Evolutionary conservation across 2,113 vertebrate species (phyloP).

Genomic region (Colius striatus): DNA sequence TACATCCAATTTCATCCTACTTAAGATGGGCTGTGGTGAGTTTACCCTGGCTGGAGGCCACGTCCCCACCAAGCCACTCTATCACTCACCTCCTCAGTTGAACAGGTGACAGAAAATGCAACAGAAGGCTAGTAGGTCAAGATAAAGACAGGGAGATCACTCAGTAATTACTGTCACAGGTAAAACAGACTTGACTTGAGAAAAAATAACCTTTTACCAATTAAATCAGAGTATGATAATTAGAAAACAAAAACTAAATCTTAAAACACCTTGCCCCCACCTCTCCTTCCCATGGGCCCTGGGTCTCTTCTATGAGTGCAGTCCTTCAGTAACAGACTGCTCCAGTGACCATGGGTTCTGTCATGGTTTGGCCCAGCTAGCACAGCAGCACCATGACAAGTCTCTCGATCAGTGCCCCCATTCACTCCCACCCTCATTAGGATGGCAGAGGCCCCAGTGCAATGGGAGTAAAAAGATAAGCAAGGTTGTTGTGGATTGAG

Average conservation of each 20-base stretch:
- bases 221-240: not conserved
- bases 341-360: accelerated
- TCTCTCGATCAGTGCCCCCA: no score
- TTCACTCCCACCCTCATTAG: no score
- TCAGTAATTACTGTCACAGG: not conserved
- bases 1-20: not conserved
- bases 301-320: not conserved
- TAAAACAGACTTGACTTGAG: not conserved
- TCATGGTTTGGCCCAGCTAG: no score
- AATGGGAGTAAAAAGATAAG: no score
- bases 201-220: not conserved
- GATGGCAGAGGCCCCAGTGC: no score
- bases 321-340: not conserved
- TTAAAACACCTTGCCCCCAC: not conserved
- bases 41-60: accelerated
- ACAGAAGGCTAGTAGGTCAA: not conserved
- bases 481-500: no score
- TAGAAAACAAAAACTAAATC: not conserved
- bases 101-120: not conserved
- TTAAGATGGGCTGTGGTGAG: not conserved
- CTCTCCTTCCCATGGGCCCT: not conserved
- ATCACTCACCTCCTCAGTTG: not conserved
- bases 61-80: not conserved
- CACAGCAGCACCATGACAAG: no score
- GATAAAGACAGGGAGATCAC: not conserved